phyloP scores from a whole-genome alignment of 2,113 vertebrate genomes.

The Meleagris gallopavo region DNA sequence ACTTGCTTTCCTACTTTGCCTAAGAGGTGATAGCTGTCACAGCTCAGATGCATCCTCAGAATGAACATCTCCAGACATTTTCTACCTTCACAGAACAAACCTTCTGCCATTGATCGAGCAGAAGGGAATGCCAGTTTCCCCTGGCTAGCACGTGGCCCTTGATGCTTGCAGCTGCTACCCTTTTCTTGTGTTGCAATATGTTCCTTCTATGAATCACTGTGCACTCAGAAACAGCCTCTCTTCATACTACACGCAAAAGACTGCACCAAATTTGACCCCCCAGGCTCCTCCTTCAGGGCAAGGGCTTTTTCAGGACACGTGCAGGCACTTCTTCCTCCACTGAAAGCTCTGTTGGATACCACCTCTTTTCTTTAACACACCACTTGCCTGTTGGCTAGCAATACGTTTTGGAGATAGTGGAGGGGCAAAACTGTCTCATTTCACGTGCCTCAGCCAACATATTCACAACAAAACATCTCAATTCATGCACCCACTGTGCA shows the following conservation, averaged over 20 bases:
- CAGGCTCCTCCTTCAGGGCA: too few relatives aligned
- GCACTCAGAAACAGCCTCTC: neutral
- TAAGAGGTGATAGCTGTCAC: neutral
- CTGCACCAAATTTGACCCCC: neutral
- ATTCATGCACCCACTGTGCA: neutral
- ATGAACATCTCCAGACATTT: neutral
- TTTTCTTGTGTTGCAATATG: neutral
- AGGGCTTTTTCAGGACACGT: rapidly evolving
- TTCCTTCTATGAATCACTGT: neutral
- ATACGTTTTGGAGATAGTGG: neutral
- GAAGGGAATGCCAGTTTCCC: neutral
- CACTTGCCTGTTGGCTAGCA: neutral
- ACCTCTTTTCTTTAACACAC: neutral
- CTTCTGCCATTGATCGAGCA: too few relatives aligned
- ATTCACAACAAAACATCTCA: neutral
- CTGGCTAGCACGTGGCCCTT: neutral
- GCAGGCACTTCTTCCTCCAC: neutral
- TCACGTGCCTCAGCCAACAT: neutral
- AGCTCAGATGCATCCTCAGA: neutral
- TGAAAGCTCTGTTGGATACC: rapidly evolving
- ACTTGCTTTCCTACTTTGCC: neutral
- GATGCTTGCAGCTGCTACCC: neutral
- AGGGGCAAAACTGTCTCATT: neutral
- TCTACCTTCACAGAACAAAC: neutral
- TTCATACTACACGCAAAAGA: rapidly evolving